These are phyloP conservation scores for Globia sparganii DNA, from an alignment of 2,888 invertebrate genomes.

Conservation along the genomic window DNA sequence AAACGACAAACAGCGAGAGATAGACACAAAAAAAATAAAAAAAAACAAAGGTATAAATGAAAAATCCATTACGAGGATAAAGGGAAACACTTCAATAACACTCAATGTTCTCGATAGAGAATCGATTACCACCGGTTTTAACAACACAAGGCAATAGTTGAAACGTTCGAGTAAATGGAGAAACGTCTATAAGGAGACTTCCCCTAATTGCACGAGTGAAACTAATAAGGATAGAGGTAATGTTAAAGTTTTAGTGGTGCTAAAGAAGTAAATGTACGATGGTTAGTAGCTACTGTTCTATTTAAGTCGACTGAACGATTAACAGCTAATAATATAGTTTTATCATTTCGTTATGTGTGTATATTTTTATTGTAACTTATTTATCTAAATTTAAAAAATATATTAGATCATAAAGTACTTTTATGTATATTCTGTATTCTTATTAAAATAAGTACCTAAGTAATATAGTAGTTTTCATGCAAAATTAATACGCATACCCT, in stretches of 20 bases:
- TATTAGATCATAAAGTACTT: too few species aligned
- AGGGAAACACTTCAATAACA: constrained; percentile 73
- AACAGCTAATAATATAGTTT: neutral
- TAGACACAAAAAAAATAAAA: constrained; percentile 47
- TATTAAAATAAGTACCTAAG: too few species aligned
- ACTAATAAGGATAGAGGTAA: constrained; percentile 65
- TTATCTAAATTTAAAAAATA: too few species aligned
- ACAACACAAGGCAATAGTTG: constrained; percentile 67
- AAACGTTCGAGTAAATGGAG: constrained; percentile 66
- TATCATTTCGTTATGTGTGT: neutral
- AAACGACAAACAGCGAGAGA: constrained; percentile 57
- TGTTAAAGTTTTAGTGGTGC: constrained; percentile 55
- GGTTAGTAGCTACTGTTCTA: constrained; percentile 4
- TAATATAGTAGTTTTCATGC: too few species aligned
- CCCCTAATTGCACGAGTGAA: constrained; percentile 61
- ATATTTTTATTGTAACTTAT: too few species aligned
- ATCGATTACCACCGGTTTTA: constrained; percentile 72
- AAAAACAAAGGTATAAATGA: constrained; percentile 69
- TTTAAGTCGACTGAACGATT: constrained; percentile 1
- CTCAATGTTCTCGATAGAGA: constrained; percentile 66
- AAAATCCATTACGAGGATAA: constrained; percentile 75
- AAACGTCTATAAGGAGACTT: constrained; percentile 62
- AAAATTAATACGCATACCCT: too few species aligned
- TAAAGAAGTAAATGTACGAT: constrained; percentile 24
- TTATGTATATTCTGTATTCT: too few species aligned